Evolutionary conservation across 2,888 invertebrate genomes (phyloP), one percentile per base, ranked within the genome.

Genomic region (Lepidochrysops patricia): DNA sequence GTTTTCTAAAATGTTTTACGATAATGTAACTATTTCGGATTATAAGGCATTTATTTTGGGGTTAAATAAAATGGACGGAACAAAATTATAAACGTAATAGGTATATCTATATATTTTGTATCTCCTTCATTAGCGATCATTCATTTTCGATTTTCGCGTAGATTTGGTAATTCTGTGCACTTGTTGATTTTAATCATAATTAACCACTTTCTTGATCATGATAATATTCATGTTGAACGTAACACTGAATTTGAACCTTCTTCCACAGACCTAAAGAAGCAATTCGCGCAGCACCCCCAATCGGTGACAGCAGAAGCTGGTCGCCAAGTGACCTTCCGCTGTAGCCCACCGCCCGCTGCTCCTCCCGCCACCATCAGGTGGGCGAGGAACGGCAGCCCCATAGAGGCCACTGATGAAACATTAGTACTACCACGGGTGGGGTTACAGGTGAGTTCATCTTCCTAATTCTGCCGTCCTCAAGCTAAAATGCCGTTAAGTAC

Each of bases 281-380:
- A 95, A 77, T 98, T 98, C 89, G 92, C 92, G 63, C 93, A 95
- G 65, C 94, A 96, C 58, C 98, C 98, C 0, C 93, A 95, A 70
- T 94, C 96, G 4, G 91, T 93, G 58, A 92, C 93, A 13, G 95
- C 97, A 34, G 96, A 96, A 78, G 89, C 96, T 57, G 96, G 96
- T 57, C 92, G 93, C 57, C 94, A 94, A 66, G 94, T 95, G 60
- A 95, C 95, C 74, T 91, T 98, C 68, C 92, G 94, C 66, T 98
- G 98, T 82, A 91, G 94, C 54, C 95, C 98, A 6, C 98, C 98
- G 2, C 91, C 91, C 27, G 97, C 97, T 2, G 93, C 95, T 56
- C 98, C 98, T 1, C 91, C 94, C 4, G 96, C 98, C 1, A 92
- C 94, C 71, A 93, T 98, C 63, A 93, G 92, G 72, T 97, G 97